phyloP scores from a whole-genome alignment of 92 coral and sea anemone species.

The Epizoanthus stellaris region DNA sequence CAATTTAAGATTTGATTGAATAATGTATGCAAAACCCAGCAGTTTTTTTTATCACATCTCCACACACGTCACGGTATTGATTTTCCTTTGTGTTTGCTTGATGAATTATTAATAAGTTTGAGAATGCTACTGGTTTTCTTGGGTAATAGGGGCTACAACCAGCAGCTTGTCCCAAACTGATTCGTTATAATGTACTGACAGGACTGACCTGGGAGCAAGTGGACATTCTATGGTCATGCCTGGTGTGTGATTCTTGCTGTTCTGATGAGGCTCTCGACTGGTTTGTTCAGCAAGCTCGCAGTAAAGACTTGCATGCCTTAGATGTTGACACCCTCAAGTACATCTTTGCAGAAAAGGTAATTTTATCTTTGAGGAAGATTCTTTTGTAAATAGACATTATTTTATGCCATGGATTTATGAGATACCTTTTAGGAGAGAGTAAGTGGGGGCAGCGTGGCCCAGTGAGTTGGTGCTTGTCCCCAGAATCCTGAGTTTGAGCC shows the following conservation, averaged over 20 bases:
- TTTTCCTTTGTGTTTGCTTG: too few species aligned
- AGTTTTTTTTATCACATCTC: too few species aligned
- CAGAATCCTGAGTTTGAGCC: too few species aligned
- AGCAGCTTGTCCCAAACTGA: background rate
- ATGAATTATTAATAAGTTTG: too few species aligned
- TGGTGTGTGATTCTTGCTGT: slow-evolving; percentile 82
- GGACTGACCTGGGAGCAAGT: slow-evolving; percentile 88
- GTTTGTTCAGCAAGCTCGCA: slow-evolving; percentile 99
- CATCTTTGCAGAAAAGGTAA: slow-evolving; percentile 93
- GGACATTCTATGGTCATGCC: slow-evolving; percentile 90
- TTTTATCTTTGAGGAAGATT: background rate
- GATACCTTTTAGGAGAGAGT: too few species aligned
- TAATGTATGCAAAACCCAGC: too few species aligned
- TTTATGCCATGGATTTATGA: too few species aligned
- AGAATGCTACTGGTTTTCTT: background rate
- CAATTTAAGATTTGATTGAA: too few species aligned
- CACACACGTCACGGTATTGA: too few species aligned
- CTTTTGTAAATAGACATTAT: too few species aligned
- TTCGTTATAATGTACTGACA: slow-evolving; percentile 1
- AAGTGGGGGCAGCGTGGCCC: too few species aligned
- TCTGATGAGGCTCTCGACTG: slow-evolving; percentile 96
- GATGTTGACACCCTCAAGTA: slow-evolving; percentile 83
- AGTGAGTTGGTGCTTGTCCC: too few species aligned
- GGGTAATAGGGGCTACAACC: background rate
- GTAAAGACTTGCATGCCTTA: slow-evolving; percentile 97